Base-by-base conservation (phyloP, 2,888 invertebrate genomes). In the Hypercompe scribonia region DNA sequence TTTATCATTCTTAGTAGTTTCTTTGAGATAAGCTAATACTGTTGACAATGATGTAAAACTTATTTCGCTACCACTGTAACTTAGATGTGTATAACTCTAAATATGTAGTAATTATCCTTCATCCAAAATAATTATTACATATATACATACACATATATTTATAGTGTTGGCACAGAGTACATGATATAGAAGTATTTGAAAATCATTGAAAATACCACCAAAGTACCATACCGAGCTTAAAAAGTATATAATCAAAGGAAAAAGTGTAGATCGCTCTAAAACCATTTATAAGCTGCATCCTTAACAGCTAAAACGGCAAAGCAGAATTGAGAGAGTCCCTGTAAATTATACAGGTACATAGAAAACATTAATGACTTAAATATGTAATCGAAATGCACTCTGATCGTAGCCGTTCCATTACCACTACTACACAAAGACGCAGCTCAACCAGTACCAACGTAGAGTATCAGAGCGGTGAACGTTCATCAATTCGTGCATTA, bases 11-110 rank as follows among this genome's bases (percentile, higher is more conserved):
- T 3, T 58, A 58, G 31, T 15, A 5, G 61, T 15, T 66, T 18
- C 72, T 70, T 74, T 54, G 64, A 74, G 65, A 77, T 65, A 73
- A 72, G 74, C 75, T 83, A 78, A 50, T 77, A 75, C 65, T 75
- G 46, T 78, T 74, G 72, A 74, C 77, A 76, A 73, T 72, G 68
- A 73, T 78, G 68, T 80, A 73, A 50, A 61, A 61, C 61, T 31
- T 31, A 58, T 58, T n/a, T n/a, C n/a, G n/a, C n/a, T n/a, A n/a
- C n/a, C n/a, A n/a, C n/a, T n/a, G n/a, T n/a, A n/a, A n/a, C n/a
- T n/a, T n/a, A n/a, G n/a, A n/a, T n/a, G n/a, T n/a, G n/a, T n/a
- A n/a, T n/a, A n/a, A n/a, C n/a, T n/a, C n/a, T n/a, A n/a, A n/a
- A n/a, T n/a, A n/a, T n/a, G n/a, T n/a, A n/a, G n/a, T n/a, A n/a